A percentile compares a stretch with the other conserved stretches of the same genome.
Conservation (phyloP, 2,797 vertebrate species). For the Amazona finschi region DNA sequence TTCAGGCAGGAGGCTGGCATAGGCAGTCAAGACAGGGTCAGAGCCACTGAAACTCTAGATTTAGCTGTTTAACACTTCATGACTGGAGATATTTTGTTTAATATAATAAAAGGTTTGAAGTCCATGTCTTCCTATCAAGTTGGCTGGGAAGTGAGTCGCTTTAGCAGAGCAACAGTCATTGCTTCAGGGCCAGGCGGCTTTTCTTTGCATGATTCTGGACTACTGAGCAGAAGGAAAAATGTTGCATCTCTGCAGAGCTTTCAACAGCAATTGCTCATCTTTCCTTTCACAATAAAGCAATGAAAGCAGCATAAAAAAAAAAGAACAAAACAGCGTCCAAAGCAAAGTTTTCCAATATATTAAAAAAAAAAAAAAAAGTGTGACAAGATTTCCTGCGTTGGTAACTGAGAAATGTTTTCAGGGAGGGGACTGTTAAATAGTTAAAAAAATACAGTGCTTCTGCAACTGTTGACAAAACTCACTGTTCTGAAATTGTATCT, state of each 20-base stretch:
- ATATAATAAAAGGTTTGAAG: neutral
- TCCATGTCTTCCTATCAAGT: neutral
- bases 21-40: neutral
- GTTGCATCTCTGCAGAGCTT: neutral
- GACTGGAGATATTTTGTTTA: neutral
- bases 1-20: neutral
- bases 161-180: neutral
- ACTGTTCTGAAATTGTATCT: neutral
- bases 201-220: neutral
- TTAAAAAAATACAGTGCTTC: neutral
- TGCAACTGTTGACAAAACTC: neutral
- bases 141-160: neutral
- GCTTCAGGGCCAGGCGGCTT: neutral
- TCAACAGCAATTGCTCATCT: neutral
- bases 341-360: neutral
- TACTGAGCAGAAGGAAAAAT: neutral
- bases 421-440: neutral
- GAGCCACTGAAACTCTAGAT: neutral
- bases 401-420: conserved; percentile 10
- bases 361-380: neutral
- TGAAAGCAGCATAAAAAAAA: neutral
- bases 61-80: neutral
- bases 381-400: neutral
- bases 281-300: neutral
- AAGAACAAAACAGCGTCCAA: neutral